Evolutionary conservation across 2,113 vertebrate species (phyloP).

Genomic region (Myrmophylax atrothorax): DNA sequence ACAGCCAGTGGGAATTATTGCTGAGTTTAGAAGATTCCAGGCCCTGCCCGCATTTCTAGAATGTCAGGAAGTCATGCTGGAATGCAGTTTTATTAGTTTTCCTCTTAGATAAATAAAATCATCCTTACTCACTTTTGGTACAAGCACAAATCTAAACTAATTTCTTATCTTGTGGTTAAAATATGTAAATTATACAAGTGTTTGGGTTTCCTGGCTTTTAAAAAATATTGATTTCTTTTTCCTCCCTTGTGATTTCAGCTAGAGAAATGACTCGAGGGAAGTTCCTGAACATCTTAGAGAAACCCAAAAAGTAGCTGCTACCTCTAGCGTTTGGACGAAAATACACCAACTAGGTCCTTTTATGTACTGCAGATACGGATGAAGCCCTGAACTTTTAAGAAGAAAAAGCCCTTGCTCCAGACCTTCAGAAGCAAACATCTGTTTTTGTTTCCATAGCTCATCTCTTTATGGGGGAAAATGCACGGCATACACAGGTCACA

Average conservation of each 20-base stretch:
- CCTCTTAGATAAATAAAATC: neutral
- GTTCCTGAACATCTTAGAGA: constrained; percentile 97
- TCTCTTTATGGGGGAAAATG: neutral
- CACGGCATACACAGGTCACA: neutral
- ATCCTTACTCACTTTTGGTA: neutral
- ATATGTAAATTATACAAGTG: neutral
- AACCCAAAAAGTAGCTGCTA: constrained; percentile 88
- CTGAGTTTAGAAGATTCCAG: constrained; percentile 32
- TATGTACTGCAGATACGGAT: neutral
- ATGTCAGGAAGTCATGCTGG: neutral
- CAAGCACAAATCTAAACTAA: neutral
- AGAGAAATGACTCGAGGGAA: constrained; percentile 98
- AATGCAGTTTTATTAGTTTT: neutral
- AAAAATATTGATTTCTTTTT: constrained; percentile 5
- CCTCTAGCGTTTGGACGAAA: neutral
- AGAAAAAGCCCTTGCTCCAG: neutral
- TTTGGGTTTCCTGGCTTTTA: neutral
- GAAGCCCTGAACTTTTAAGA: constrained; percentile 28
- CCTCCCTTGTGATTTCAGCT: constrained; percentile 81
- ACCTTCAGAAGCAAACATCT: constrained; percentile 22
- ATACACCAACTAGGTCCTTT: neutral
- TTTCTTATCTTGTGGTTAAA: neutral
- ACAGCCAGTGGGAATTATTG: constrained; percentile 36
- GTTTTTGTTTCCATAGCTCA: constrained; percentile 14
- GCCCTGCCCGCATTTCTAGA: constrained; percentile 3